A percentile compares a stretch with the other conserved stretches of the same genome.
phyloP scores from a whole-genome alignment of 2,797 vertebrate genomes.

The Megalops cyprinoides region DNA sequence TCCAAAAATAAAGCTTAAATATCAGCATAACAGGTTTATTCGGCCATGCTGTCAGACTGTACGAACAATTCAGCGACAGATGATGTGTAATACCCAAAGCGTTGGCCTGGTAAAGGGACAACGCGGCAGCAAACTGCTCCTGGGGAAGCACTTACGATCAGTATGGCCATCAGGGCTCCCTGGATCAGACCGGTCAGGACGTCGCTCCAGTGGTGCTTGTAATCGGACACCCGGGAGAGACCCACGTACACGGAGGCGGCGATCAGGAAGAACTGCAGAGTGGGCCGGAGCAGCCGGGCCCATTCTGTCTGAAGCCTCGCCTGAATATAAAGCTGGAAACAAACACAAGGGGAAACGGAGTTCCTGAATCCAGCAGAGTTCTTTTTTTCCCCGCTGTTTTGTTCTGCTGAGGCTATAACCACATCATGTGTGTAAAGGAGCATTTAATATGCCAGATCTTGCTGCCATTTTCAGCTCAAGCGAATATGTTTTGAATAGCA shows the following conservation, averaged over 20 bases:
- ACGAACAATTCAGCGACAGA: too few relatives aligned
- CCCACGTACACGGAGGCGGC: slow-evolving; percentile 88
- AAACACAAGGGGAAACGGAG: slow-evolving; percentile 19
- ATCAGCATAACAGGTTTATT: too few relatives aligned
- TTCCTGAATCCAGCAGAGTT: background rate
- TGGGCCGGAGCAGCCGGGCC: slow-evolving; percentile 91
- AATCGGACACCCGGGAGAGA: slow-evolving; percentile 93
- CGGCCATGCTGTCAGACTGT: too few relatives aligned
- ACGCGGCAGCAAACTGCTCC: background rate
- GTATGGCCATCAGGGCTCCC: slow-evolving; percentile 86
- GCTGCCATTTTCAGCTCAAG: background rate
- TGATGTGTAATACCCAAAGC: too few relatives aligned
- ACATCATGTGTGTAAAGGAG: background rate
- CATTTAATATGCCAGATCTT: background rate
- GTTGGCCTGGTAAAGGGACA: too few relatives aligned
- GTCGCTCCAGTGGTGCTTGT: slow-evolving; percentile 98
- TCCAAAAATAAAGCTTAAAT: too few relatives aligned
- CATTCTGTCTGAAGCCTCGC: slow-evolving; percentile 88
- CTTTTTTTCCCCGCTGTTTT: too few relatives aligned
- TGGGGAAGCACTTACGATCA: slow-evolving; percentile 78
- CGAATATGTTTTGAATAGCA: background rate
- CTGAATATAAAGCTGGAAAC: slow-evolving; percentile 89
- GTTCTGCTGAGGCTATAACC: slow-evolving; percentile 13
- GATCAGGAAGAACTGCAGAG: slow-evolving; percentile 89
- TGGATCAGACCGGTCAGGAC: slow-evolving; percentile 90